Evolutionary conservation across 2,888 invertebrate genomes (phyloP).

Genomic region (Drosophila eohydei): DNA sequence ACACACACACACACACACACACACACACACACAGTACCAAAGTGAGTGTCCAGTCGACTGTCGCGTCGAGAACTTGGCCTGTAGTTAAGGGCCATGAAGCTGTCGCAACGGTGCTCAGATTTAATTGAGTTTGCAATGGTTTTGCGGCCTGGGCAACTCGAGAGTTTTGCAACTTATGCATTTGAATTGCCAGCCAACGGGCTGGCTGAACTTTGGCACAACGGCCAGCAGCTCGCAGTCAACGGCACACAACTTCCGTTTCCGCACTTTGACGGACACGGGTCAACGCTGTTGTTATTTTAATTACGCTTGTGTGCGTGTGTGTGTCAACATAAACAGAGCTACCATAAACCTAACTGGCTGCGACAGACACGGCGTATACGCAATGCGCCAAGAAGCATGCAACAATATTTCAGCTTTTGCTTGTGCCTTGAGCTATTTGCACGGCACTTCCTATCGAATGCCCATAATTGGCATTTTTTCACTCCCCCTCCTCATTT

Average conservation of each 20-base stretch:
- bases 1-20: slow-evolving; percentile 41
- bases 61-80: slow-evolving; percentile 54
- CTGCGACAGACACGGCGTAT: slow-evolving; percentile 30
- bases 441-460: slow-evolving; percentile 49
- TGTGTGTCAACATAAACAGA: slow-evolving; percentile 16
- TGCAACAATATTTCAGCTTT: slow-evolving; percentile 42
- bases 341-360: slow-evolving; percentile 15
- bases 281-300: slow-evolving; percentile 48
- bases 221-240: slow-evolving; percentile 10
- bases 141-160: slow-evolving; percentile 61
- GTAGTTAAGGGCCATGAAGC: slow-evolving; percentile 58
- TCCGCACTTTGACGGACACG: slow-evolving; percentile 43
- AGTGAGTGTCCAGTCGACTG: slow-evolving; percentile 25
- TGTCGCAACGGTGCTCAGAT: slow-evolving; percentile 74
- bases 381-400: slow-evolving; percentile 56
- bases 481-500: neutral
- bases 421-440: slow-evolving; percentile 30
- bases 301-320: slow-evolving; percentile 50
- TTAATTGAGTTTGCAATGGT: slow-evolving; percentile 81
- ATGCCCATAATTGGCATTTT: slow-evolving; percentile 73
- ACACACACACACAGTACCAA: neutral
- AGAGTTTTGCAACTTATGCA: slow-evolving; percentile 57
- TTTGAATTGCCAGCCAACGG: slow-evolving; percentile 39
- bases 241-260: slow-evolving; percentile 40
- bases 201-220: slow-evolving; percentile 48